Evolutionary conservation across 2,888 invertebrate genomes (phyloP).

Genomic region (Parochlus steinenii): DNA sequence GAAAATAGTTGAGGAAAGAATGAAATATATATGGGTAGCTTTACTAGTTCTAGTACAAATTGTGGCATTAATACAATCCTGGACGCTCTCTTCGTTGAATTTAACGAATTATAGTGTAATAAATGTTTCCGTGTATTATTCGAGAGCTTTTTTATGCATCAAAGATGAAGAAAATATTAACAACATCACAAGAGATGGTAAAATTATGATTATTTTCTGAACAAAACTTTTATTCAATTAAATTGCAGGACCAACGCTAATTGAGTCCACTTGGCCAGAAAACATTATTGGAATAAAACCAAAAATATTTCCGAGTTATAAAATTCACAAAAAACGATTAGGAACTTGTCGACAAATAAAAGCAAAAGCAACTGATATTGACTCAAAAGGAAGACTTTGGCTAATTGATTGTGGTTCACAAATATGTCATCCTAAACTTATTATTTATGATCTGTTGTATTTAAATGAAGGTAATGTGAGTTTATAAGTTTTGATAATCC

Average conservation of each 20-base stretch:
- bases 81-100: no score
- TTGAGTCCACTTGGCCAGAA: slow-evolving; percentile 19
- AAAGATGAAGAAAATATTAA: background rate
- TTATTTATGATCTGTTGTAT: slow-evolving; percentile 15
- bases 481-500: background rate
- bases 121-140: slow-evolving; percentile 16
- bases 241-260: slow-evolving; percentile 14
- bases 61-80: no score
- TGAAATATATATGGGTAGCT: no score
- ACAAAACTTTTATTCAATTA: background rate
- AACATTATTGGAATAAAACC: slow-evolving; percentile 15
- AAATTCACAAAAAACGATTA: slow-evolving; percentile 4
- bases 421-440: slow-evolving; percentile 16
- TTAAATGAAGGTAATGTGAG: slow-evolving; percentile 13
- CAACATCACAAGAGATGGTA: no score
- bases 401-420: slow-evolving; percentile 16
- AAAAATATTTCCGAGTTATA: slow-evolving; percentile 15
- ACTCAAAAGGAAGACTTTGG: slow-evolving; percentile 16
- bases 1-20: no score
- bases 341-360: slow-evolving; percentile 15
- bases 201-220: no score
- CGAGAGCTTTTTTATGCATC: slow-evolving; percentile 15
- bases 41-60: no score
- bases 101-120: no score
- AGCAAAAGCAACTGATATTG: slow-evolving; percentile 15